Base-by-base conservation (phyloP, 2,888 invertebrate species). In the Amphipyra berbera region DNA sequence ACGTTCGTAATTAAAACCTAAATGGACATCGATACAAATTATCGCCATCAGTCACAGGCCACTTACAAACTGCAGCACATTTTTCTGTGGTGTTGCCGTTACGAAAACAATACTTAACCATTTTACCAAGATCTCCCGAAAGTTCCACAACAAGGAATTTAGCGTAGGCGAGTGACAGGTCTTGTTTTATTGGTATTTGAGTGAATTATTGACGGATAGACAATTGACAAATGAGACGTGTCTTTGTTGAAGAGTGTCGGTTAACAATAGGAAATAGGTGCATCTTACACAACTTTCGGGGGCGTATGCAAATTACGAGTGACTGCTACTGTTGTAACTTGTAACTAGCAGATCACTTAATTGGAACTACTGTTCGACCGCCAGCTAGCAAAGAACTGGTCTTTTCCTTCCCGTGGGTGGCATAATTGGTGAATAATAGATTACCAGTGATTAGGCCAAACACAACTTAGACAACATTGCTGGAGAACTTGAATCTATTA, bases 181-280 rank as follows among this genome's bases (percentile, higher is more conserved):
- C 35, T 42, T 46, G 44, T 60, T 59, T 56, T 56, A 49, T 44
- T 71, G 61, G 73, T 69, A 70, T 59, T 65, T 69, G 58, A 63
- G 61, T 63, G 47, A 65, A 61, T 70, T 53, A 70, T 74, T 68
- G 68, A 59, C 61, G 46, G 57, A 56, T 54, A 64, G 76, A 81
- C 80, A 69, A 60, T 30, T 64, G 78, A 85, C 80, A 83, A 83
- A 87, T 87, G 78, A 74, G 75, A 74, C 66, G 35, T 52, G 77
- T 66, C 61, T 64, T 61, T 66, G 81, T 72, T 76, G 47, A 67
- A 68, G 68, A 78, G 76, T 68, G 66, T 71, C 71, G 63, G 62
- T 53, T 70, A 70, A 76, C 65, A 71, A 74, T 67, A 54, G 59
- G 33, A 72, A 47, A 33, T 44, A 65, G 67, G 68, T 69, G 59